phyloP scores from a whole-genome alignment of 2,113 vertebrate species.

The Takifugu flavidus region DNA sequence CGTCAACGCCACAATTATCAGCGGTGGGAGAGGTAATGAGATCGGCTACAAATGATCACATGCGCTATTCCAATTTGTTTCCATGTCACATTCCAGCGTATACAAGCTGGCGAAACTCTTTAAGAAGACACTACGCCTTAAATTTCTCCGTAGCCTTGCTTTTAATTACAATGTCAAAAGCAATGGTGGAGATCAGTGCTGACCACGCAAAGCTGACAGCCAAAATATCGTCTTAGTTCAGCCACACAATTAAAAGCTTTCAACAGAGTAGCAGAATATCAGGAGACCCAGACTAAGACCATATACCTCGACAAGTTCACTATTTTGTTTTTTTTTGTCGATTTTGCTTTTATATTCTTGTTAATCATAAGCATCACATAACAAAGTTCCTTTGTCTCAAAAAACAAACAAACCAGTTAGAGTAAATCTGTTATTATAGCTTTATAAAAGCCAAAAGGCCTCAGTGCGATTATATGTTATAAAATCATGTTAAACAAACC shows the following conservation, averaged over 20 bases:
- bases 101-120: no score
- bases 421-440: no score
- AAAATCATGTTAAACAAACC: no score
- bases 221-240: slow-evolving; percentile 47
- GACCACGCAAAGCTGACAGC: slow-evolving; percentile 1
- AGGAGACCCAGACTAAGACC: slow-evolving; percentile 22
- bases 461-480: no score
- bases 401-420: no score
- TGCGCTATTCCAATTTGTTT: no score
- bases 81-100: no score
- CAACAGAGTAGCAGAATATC: slow-evolving; percentile 21
- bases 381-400: no score
- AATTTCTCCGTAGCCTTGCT: slow-evolving; percentile 11
- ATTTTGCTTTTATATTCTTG: neutral
- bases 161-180: slow-evolving; percentile 23
- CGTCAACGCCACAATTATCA: no score
- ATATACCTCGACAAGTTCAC: slow-evolving; percentile 47
- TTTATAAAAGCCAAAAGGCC: no score
- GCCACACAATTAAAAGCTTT: slow-evolving; percentile 34
- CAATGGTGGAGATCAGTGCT: neutral
- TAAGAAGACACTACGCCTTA: neutral
- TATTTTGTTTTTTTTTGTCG: slow-evolving; percentile 16
- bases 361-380: slow-evolving; percentile 1
- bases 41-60: no score
- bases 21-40: no score